Evolutionary conservation across 1,140 invertebrate species (phyloP).

Genomic region (Hermetia illucens): DNA sequence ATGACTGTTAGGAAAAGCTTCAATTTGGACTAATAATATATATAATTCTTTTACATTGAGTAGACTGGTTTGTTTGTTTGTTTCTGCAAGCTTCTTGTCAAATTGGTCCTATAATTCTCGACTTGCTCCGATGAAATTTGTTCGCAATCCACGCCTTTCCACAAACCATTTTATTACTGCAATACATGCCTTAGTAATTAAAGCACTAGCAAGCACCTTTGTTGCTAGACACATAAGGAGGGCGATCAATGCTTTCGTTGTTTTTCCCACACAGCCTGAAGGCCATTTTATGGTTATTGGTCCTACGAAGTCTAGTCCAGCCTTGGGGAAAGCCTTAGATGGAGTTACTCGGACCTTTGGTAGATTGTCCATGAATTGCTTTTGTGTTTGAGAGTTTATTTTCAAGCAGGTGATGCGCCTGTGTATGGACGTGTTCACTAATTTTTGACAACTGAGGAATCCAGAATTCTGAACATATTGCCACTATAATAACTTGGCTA

Average conservation of each 20-base stretch:
- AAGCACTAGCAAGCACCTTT: too few species aligned
- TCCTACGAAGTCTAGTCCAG: constrained; percentile 20
- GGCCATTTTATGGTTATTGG: constrained; percentile 10
- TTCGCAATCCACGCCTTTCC: too few species aligned
- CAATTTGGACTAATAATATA: too few species aligned
- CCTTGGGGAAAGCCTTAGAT: constrained; percentile 12
- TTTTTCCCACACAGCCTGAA: too few species aligned
- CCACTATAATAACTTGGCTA: constrained; percentile 13
- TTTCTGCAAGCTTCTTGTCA: too few species aligned
- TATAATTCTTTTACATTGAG: constrained; percentile 25
- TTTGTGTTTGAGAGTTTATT: not conserved
- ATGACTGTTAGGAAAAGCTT: constrained; percentile 22
- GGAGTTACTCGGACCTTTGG: constrained; percentile 11
- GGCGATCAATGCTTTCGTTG: too few species aligned
- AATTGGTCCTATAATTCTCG: too few species aligned
- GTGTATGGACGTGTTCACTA: constrained; percentile 9
- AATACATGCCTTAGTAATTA: too few species aligned
- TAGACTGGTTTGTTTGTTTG: constrained; percentile 1
- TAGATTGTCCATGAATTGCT: constrained; percentile 16
- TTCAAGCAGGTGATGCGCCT: constrained; percentile 17
- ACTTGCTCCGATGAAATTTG: too few species aligned
- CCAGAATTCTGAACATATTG: constrained; percentile 20
- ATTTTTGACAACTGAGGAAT: constrained; percentile 12
- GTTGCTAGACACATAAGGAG: too few species aligned
- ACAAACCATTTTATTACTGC: too few species aligned